Percentiles rank a stretch among this genome's conserved stretches.
These are phyloP conservation scores for Amphipoea oculea DNA, from an alignment of 2,888 invertebrate species.

Conservation along the genomic window DNA sequence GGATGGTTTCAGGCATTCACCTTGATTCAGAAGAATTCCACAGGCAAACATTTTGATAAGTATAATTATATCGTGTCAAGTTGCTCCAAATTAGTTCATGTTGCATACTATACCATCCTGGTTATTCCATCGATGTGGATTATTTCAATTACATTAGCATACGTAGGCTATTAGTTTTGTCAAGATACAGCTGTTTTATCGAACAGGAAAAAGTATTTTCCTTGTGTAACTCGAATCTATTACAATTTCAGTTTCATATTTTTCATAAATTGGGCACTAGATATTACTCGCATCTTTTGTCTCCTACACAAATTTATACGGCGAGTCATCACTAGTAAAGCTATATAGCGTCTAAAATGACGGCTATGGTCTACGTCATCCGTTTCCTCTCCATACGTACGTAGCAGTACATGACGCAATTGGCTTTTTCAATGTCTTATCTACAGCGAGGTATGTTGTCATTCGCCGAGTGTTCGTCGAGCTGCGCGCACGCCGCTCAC, in stretches of 20 bases:
- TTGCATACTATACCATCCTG: constrained; percentile 30
- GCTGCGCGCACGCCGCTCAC: constrained; percentile 86
- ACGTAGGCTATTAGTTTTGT: constrained; percentile 46
- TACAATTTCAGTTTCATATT: constrained; percentile 36
- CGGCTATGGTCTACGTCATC: constrained; percentile 86
- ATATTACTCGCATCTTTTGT: constrained; percentile 71
- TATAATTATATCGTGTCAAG: neutral
- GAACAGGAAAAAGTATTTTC: constrained; percentile 59
- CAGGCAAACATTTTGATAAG: constrained; percentile 25
- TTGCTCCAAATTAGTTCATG: constrained; percentile 12
- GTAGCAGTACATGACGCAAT: constrained; percentile 90
- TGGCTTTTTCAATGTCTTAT: constrained; percentile 91
- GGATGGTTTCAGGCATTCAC: constrained; percentile 59
- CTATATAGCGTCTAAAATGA: constrained; percentile 85
- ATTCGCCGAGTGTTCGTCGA: constrained; percentile 86
- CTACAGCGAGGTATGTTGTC: constrained; percentile 89
- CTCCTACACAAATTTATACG: constrained; percentile 78
- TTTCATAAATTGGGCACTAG: constrained; percentile 50
- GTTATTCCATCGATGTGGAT: constrained; percentile 59
- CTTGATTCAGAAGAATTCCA: constrained; percentile 53
- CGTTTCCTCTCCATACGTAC: constrained; percentile 88
- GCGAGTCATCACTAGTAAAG: constrained; percentile 80
- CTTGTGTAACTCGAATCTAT: constrained; percentile 35
- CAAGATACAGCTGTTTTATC: constrained; percentile 53
- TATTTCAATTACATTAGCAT: constrained; percentile 56